Evolutionary conservation across 2,113 vertebrate genomes (phyloP).

Genomic region (Pseudorasbora parva): DNA sequence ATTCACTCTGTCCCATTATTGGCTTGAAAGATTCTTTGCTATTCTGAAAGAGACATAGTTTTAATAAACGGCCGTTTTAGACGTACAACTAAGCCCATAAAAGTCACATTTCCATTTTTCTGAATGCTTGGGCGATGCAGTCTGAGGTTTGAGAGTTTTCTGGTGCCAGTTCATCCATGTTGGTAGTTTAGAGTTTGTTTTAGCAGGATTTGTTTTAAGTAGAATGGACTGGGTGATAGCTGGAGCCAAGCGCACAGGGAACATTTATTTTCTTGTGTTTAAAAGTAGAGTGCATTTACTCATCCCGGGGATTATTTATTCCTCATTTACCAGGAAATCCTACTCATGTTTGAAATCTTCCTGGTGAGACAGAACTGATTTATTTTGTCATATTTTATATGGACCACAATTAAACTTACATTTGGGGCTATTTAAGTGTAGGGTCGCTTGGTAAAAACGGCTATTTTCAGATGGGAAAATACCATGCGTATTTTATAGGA

Average conservation of each 20-base stretch:
- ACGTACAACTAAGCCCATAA: background rate
- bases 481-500: background rate
- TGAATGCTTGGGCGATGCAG: background rate
- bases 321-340: constrained; percentile 56
- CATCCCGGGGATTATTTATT: constrained; percentile 59
- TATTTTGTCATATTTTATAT: constrained; percentile 56
- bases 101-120: constrained; percentile 16
- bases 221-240: constrained; percentile 50
- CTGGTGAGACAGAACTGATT: constrained; percentile 47
- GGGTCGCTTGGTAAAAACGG: constrained; percentile 9
- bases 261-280: constrained; percentile 64
- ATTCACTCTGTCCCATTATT: background rate
- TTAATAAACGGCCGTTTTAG: constrained; percentile 2
- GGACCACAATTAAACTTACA: constrained; percentile 53
- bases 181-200: constrained; percentile 56
- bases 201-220: constrained; percentile 59
- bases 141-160: constrained; percentile 48
- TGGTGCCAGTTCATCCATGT: constrained; percentile 54
- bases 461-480: constrained; percentile 31
- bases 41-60: background rate
- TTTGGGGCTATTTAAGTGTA: constrained; percentile 31
- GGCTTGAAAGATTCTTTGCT: background rate
- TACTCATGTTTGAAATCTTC: constrained; percentile 54
- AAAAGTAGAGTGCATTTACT: constrained; percentile 61
- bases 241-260: constrained; percentile 53